These are phyloP conservation scores for Biston stratarius DNA, from an alignment of 2,888 invertebrate genomes.

Conservation along the genomic window DNA sequence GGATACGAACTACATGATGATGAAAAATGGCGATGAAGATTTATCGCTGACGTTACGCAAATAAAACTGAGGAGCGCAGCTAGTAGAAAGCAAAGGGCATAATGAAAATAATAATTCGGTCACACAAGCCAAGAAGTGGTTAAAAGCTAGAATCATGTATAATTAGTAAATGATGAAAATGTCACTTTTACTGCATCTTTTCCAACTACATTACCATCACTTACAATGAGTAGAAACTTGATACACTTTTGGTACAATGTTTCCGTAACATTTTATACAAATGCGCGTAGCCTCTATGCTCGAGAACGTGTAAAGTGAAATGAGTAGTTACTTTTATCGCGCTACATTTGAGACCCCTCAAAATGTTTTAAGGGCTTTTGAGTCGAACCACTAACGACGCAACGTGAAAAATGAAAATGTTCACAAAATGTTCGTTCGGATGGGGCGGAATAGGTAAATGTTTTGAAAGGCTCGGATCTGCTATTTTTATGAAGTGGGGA, in stretches of 20 bases:
- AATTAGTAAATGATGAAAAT: not conserved
- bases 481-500: too few relatives aligned
- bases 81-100: too few relatives aligned
- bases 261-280: too few relatives aligned
- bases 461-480: not conserved
- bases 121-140: too few relatives aligned
- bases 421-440: slow-evolving; percentile 4
- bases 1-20: too few relatives aligned
- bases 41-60: too few relatives aligned
- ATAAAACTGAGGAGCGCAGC: too few relatives aligned
- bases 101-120: too few relatives aligned
- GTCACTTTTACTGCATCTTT: slow-evolving; percentile 5
- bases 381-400: slow-evolving; percentile 22
- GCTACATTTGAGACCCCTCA: slow-evolving; percentile 17
- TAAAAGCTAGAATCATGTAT: too few relatives aligned
- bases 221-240: not conserved
- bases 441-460: not conserved
- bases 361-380: slow-evolving; percentile 11
- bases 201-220: not conserved
- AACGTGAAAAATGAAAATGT: slow-evolving; percentile 14
- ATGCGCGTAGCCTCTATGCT: too few relatives aligned
- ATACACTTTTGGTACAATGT: not conserved
- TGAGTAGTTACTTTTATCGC: slow-evolving; percentile 12
- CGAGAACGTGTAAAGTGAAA: too few relatives aligned
- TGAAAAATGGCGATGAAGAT: too few relatives aligned